phyloP scores from a whole-genome alignment of 2,888 invertebrate species.

The Lamellibrachia columna region DNA sequence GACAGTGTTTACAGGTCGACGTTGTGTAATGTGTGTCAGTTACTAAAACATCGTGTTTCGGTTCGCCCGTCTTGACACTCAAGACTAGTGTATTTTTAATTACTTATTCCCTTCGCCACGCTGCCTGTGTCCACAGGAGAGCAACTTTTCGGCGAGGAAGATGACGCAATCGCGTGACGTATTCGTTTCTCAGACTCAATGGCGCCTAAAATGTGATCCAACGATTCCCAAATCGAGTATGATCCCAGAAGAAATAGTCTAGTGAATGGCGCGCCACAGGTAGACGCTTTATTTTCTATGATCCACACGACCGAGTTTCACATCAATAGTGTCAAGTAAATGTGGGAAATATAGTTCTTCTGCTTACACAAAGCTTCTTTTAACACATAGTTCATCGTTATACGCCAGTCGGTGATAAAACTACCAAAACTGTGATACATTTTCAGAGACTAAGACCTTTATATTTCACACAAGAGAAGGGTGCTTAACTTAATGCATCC shows the following conservation, averaged over 20 bases:
- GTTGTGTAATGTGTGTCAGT: background rate
- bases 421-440: no score
- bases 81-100: background rate
- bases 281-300: no score
- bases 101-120: background rate
- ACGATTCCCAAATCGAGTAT: background rate
- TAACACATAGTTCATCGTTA: no score
- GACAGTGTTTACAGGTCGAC: background rate
- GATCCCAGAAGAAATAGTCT: background rate
- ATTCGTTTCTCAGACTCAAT: background rate
- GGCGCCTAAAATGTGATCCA: background rate
- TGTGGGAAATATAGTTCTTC: background rate
- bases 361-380: background rate
- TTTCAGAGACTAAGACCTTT: no score
- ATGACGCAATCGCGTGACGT: background rate
- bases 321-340: background rate
- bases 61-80: background rate
- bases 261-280: background rate
- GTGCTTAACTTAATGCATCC: no score
- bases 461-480: no score
- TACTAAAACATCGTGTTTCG: background rate
- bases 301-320: background rate
- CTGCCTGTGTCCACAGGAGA: background rate
- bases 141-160: background rate
- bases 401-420: no score